Conservation (phyloP, 2,113 vertebrate species). For the Megaptera novaeangliae region DNA sequence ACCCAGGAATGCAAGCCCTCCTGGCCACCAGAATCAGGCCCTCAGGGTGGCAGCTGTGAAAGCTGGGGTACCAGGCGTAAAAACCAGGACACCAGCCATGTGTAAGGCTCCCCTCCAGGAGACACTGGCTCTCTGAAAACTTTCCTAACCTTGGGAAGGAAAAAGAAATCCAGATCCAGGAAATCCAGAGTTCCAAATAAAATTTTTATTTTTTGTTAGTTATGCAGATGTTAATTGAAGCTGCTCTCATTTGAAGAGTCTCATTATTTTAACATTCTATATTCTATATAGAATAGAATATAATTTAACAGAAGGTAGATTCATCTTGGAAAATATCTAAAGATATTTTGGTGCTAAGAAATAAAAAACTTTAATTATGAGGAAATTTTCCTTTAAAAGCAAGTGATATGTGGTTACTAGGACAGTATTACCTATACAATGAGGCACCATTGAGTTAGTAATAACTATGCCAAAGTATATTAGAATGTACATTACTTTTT, state of each 20-base stretch:
- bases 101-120: no score
- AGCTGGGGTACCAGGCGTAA: no score
- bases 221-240: background rate
- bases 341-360: background rate
- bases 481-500: background rate
- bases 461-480: background rate
- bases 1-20: no score
- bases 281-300: background rate
- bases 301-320: background rate
- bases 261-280: background rate
- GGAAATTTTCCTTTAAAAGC: background rate
- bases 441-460: background rate
- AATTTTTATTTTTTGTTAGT: background rate
- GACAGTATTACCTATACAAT: background rate
- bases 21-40: no score
- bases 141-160: background rate
- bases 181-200: background rate
- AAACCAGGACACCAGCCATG: no score
- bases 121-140: background rate
- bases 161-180: background rate
- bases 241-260: background rate
- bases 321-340: background rate
- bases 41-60: no score
- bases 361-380: background rate
- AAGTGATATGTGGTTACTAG: background rate